Percentiles rank a stretch among this genome's conserved stretches.
Evolutionary conservation across 2,888 invertebrate species (phyloP).

Genomic region (Eristalis arbustorum): DNA sequence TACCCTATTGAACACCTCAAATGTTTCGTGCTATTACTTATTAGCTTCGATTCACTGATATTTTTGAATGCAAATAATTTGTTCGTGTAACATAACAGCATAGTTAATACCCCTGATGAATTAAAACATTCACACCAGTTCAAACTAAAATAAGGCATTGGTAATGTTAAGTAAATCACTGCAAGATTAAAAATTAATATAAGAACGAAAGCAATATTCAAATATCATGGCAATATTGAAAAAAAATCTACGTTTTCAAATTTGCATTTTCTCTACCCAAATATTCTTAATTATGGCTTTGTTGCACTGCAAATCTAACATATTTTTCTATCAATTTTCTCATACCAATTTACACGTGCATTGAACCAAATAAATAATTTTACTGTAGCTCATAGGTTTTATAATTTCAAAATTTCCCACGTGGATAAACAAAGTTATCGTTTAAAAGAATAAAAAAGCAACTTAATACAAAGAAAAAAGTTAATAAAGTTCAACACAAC

Average conservation of each 20-base stretch:
- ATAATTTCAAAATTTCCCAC: constrained; percentile 25
- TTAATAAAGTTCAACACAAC: constrained; percentile 47
- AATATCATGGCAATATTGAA: constrained; percentile 18
- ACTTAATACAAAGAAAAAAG: constrained; percentile 29
- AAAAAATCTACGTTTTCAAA: neutral
- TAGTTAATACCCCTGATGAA: neutral
- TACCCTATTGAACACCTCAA: neutral
- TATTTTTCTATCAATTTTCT: neutral
- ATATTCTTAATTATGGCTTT: neutral
- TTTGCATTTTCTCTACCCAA: constrained; percentile 1
- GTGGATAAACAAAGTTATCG: neutral
- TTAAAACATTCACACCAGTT: neutral
- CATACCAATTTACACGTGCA: constrained; percentile 11
- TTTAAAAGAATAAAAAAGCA: constrained; percentile 25
- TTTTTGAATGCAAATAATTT: neutral
- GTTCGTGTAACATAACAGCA: neutral
- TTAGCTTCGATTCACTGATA: neutral
- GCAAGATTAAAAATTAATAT: neutral
- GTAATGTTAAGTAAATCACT: constrained; percentile 7
- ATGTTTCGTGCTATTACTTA: neutral
- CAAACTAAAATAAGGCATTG: neutral
- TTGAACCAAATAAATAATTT: constrained; percentile 36
- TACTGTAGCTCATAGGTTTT: constrained; percentile 43
- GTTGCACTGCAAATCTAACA: constrained; percentile 9
- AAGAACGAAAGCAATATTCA: constrained; percentile 30